Evolutionary conservation across 2,797 vertebrate species (phyloP).

Genomic region (Bradypus variegatus): DNA sequence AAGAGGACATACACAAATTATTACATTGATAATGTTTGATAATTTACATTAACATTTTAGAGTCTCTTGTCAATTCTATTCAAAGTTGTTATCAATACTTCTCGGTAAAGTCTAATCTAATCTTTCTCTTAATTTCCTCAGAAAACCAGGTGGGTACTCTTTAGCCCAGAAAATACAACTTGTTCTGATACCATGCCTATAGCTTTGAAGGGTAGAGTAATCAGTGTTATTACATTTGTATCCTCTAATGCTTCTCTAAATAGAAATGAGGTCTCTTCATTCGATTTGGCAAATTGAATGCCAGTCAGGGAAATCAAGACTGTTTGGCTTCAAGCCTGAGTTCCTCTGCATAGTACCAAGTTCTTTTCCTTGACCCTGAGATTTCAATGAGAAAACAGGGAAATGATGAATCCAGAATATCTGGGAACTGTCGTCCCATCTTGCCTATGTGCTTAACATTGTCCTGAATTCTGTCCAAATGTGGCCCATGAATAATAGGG

Average conservation of each 20-base stretch:
- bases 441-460: neutral
- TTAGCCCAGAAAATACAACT: neutral
- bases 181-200: neutral
- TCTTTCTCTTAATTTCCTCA: slow-evolving; percentile 14
- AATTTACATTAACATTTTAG: slow-evolving; percentile 1
- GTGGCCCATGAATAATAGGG: neutral
- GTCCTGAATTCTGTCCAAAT: neutral
- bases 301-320: slow-evolving; percentile 48
- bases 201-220: neutral
- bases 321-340: slow-evolving; percentile 2
- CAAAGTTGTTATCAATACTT: neutral
- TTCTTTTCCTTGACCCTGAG: neutral
- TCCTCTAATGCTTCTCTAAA: neutral
- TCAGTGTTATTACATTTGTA: slow-evolving; percentile 32
- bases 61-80: neutral
- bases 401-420: slow-evolving; percentile 26
- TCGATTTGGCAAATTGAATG: slow-evolving; percentile 38
- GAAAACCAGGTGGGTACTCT: neutral
- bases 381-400: slow-evolving; percentile 38
- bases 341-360: neutral
- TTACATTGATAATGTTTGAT: neutral
- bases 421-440: neutral
- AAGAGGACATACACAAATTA: slow-evolving; percentile 31
- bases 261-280: neutral
- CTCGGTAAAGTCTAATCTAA: slow-evolving; percentile 8